phyloP scores from a whole-genome alignment of 2,888 invertebrate species.

The Anticlea derivata region DNA sequence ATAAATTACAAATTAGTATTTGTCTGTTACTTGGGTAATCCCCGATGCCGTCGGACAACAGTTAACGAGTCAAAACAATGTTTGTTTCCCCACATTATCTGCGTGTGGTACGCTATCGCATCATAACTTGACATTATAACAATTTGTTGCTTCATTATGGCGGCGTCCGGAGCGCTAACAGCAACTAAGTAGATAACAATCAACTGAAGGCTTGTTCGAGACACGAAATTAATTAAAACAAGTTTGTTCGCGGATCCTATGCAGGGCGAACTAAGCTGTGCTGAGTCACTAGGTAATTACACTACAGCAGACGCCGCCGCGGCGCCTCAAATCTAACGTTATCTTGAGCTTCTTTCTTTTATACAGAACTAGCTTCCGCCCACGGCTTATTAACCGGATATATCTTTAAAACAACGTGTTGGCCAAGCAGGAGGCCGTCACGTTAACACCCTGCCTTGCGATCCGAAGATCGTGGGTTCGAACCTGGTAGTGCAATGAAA shows the following conservation, averaged over 20 bases:
- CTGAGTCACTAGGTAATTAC: constrained; percentile 83
- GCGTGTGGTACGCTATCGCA: constrained; percentile 45
- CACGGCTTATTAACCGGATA: not conserved
- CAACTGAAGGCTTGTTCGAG: constrained; percentile 81
- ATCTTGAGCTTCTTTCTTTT: constrained; percentile 62
- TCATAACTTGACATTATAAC: constrained; percentile 65
- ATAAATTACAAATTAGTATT: too few relatives aligned
- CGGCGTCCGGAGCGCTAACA: constrained; percentile 76
- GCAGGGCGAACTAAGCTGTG: constrained; percentile 80
- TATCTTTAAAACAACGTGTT: too few relatives aligned
- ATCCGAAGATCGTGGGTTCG: too few relatives aligned
- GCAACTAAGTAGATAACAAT: constrained; percentile 83
- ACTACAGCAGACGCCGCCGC: constrained; percentile 61
- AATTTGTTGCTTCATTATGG: constrained; percentile 78
- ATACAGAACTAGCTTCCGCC: constrained; percentile 1
- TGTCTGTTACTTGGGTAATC: too few relatives aligned
- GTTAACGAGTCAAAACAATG: constrained; percentile 9
- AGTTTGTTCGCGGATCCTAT: constrained; percentile 84
- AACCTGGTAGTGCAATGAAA: too few relatives aligned
- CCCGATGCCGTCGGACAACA: not conserved
- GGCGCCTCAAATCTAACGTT: constrained; percentile 75
- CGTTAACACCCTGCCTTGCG: too few relatives aligned
- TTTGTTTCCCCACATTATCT: constrained; percentile 25
- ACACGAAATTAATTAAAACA: constrained; percentile 85
- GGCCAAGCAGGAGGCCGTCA: too few relatives aligned